Evolutionary conservation across 2,888 invertebrate species (phyloP).

Genomic region (Thecophora atra): DNA sequence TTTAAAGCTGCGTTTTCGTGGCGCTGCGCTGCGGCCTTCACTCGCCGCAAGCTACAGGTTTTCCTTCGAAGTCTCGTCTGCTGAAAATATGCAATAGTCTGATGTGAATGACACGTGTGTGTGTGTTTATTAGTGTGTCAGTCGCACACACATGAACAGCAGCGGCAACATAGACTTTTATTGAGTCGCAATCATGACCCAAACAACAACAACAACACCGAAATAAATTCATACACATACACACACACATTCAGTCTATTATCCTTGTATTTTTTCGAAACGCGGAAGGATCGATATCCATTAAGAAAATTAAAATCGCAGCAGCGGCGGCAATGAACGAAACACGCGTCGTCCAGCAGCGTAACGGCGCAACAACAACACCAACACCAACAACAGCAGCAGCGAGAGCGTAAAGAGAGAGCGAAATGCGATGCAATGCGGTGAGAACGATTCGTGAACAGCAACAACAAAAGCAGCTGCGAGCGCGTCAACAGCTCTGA

Average conservation of each 20-base stretch:
- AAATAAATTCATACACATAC: conserved; percentile 53
- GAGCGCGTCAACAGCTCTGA: too few relatives aligned
- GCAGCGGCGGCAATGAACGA: conserved; percentile 65
- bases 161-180: conserved; percentile 58
- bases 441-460: conserved; percentile 4
- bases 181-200: conserved; percentile 61
- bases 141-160: conserved; percentile 45
- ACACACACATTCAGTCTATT: conserved; percentile 53
- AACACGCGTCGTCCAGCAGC: conserved; percentile 61
- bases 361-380: conserved; percentile 37
- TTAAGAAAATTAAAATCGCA: conserved; percentile 68
- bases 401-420: conserved; percentile 25
- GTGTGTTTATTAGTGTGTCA: conserved; percentile 49
- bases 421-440: conserved; percentile 38
- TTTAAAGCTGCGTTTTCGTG: too few relatives aligned
- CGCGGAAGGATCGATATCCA: conserved; percentile 66
- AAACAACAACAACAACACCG: conserved; percentile 51
- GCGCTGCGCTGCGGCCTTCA: too few relatives aligned
- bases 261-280: conserved; percentile 48
- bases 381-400: conserved; percentile 36
- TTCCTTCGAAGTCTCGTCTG: conserved; percentile 25
- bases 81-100: conserved; percentile 11
- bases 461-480: conserved; percentile 34
- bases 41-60: conserved; percentile 31
- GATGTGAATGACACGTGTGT: conserved; percentile 17